Evolutionary conservation across 2,888 invertebrate species (phyloP), one percentile per base, ranked within the genome.

Genomic region (Steromphala cineraria): DNA sequence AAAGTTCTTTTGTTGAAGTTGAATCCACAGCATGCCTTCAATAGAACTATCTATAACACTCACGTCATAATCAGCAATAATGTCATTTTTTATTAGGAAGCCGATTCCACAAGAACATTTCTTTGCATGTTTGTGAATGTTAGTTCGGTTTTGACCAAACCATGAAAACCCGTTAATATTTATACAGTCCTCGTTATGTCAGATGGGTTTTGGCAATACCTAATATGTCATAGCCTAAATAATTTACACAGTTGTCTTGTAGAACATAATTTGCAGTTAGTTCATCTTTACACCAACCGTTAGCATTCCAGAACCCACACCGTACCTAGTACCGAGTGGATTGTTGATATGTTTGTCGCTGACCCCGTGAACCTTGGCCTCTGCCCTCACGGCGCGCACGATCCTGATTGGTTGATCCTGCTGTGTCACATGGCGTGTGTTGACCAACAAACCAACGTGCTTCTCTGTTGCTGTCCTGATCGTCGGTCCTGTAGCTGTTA

Each of bases 151-250:
- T 40, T 77, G 28, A 52, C 80, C 82, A 52, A 77, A 71, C 82
- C 80, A 81, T 19, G 21, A 40, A 53, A 80, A 82, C 13, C 76
- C 76, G 46, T 53, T 17, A 5, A 80, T 2, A 1, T 53, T 4
- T 0, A 81, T 7, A 36, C 0, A 10, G 0, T 71, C 19, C 2
- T 75, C 24, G 21, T 31, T 40, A 5, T 31, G n/a, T 21, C 1
- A 83, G 46, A 56, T 83, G 80, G 2, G 78, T 78, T 79, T 83
- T 78, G 8, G 81, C 81, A 52, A 83, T 67, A 15, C 79, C 83
- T 19, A 81, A 40, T 28, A 81, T 79, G 62, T 83, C 81, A 74
- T 67, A 56, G 3, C 71, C 52, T 40, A 75, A n/a, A 17, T n/a
- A 15, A 2, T 74, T 7, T 13, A 74, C n/a, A 78, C 82, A 80